Conservation (phyloP, 2,113 vertebrate genomes). For the Connochaetes taurinus region DNA sequence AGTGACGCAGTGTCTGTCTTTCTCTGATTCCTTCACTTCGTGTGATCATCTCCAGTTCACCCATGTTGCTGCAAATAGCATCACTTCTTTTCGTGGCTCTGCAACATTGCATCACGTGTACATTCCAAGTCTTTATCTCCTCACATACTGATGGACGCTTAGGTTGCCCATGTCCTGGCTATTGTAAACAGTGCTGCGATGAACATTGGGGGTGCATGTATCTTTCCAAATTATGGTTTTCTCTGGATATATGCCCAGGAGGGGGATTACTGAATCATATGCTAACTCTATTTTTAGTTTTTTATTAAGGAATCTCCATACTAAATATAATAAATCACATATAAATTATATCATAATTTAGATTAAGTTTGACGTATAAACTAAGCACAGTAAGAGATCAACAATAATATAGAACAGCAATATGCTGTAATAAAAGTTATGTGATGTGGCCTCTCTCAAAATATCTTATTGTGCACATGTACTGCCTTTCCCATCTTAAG, state of each 20-base stretch:
- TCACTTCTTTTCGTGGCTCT: not conserved
- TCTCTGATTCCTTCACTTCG: not conserved
- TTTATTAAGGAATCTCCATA: not conserved
- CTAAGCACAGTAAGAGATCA: not conserved
- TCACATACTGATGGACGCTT: not conserved
- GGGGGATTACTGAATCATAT: not conserved
- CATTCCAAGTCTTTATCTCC: not conserved
- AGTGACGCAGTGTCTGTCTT: not conserved
- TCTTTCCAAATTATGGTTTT: not conserved
- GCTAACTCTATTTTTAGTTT: not conserved
- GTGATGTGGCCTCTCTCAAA: not conserved
- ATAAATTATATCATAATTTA: not conserved
- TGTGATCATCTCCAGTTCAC: not conserved
- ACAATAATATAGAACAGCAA: not conserved
- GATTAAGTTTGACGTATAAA: not conserved
- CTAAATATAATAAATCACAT: not conserved
- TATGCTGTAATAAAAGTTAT: not conserved
- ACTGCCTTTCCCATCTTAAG: not conserved
- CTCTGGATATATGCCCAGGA: not conserved
- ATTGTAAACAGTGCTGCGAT: not conserved
- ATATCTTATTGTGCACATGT: accelerated
- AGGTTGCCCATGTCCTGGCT: not conserved
- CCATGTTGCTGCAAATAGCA: not conserved
- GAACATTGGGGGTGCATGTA: not conserved
- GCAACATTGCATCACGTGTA: accelerated